Conservation (phyloP, 2,113 vertebrate genomes). For the Sigmodon hispidus region DNA sequence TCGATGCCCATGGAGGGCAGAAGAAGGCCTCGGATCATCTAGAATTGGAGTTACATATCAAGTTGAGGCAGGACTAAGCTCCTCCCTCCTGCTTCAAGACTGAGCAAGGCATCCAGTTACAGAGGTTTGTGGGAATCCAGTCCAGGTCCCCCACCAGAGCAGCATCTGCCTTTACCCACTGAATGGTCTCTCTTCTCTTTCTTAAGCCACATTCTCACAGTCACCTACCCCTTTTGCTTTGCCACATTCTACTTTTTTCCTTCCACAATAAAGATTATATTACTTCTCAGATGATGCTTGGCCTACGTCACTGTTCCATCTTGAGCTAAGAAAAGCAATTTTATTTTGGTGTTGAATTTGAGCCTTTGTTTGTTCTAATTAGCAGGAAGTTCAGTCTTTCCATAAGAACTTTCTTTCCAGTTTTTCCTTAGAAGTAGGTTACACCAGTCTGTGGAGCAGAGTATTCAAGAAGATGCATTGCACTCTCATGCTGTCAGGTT, state of each 20-base stretch:
- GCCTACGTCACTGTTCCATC: not conserved
- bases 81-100: too few species aligned
- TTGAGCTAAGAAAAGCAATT: slow-evolving; percentile 5
- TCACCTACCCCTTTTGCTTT: not conserved
- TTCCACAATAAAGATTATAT: not conserved
- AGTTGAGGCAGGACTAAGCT: too few species aligned
- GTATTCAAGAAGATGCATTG: not conserved
- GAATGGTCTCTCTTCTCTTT: not conserved
- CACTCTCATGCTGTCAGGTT: not conserved
- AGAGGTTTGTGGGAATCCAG: not conserved
- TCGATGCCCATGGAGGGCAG: not conserved
- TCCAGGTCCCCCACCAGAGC: not conserved
- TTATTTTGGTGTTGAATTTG: slow-evolving; percentile 7
- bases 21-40: not conserved
- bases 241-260: not conserved
- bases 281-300: slow-evolving; percentile 6
- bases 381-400: not conserved
- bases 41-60: not conserved
- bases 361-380: not conserved
- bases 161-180: not conserved
- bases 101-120: too few species aligned
- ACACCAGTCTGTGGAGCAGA: not conserved
- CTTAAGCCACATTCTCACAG: not conserved
- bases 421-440: not conserved
- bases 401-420: not conserved